Conservation (phyloP, 2,797 vertebrate genomes). For the Diglossa cyanea region DNA sequence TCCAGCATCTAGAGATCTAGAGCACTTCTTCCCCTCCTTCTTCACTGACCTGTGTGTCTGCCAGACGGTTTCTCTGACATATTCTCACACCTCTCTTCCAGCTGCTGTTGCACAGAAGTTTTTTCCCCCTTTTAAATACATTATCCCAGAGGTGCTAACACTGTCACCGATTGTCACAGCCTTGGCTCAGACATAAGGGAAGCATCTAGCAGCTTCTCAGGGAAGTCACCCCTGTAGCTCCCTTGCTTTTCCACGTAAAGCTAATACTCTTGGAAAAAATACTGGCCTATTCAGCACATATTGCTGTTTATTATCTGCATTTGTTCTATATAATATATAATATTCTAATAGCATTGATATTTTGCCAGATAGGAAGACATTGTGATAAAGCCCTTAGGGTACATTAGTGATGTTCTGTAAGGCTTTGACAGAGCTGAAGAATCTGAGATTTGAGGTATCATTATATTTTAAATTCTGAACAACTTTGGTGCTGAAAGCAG, state of each 20-base stretch:
- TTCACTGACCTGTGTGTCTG: background rate
- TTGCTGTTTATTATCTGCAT: background rate
- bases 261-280: background rate
- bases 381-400: background rate
- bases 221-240: background rate
- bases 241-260: background rate
- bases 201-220: background rate
- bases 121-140: background rate
- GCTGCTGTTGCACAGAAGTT: background rate
- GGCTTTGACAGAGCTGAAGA: background rate
- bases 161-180: rapidly evolving
- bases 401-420: background rate
- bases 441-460: background rate
- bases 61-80: background rate
- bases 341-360: background rate
- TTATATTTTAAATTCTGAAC: background rate
- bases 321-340: background rate
- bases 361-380: background rate
- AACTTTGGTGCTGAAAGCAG: background rate
- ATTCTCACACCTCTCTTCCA: background rate
- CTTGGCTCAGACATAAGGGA: background rate
- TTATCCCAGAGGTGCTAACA: background rate
- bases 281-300: background rate
- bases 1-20: background rate
- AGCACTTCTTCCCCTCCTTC: background rate